phyloP scores from a whole-genome alignment of 2,113 vertebrate genomes.

The Rhizomys pruinosus region DNA sequence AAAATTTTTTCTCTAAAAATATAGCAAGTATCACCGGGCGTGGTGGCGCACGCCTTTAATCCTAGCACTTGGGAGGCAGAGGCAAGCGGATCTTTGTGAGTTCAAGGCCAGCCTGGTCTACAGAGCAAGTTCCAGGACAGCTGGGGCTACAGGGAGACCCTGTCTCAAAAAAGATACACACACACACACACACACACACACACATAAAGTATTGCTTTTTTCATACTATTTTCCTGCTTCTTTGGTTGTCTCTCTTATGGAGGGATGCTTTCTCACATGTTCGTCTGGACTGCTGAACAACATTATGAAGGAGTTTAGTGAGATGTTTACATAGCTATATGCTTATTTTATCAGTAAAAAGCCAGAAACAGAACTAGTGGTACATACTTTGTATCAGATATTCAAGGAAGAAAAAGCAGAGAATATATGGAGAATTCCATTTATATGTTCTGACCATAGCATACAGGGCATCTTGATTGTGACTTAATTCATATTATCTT shows the following conservation, averaged over 20 bases:
- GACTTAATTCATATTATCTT: slow-evolving; percentile 14
- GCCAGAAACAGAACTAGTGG: neutral
- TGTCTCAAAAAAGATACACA: no score
- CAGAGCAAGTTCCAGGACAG: no score
- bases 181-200: no score
- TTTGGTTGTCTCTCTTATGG: neutral
- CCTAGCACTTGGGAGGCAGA: no score
- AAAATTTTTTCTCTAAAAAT: neutral
- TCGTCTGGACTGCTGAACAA: neutral
- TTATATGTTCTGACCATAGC: neutral
- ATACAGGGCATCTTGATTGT: neutral
- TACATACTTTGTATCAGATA: neutral
- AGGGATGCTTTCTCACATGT: neutral
- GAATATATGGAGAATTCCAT: neutral
- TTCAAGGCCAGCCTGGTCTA: no score
- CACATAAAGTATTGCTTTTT: neutral
- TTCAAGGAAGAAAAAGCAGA: neutral
- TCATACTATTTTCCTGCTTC: neutral
- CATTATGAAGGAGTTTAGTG: neutral
- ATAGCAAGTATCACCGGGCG: neutral
- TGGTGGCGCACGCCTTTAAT: no score
- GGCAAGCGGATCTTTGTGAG: no score
- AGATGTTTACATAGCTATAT: neutral
- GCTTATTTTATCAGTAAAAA: neutral
- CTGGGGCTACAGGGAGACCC: no score